phyloP scores from a whole-genome alignment of 2,888 invertebrate species.

The Napeogenes sylphis region DNA sequence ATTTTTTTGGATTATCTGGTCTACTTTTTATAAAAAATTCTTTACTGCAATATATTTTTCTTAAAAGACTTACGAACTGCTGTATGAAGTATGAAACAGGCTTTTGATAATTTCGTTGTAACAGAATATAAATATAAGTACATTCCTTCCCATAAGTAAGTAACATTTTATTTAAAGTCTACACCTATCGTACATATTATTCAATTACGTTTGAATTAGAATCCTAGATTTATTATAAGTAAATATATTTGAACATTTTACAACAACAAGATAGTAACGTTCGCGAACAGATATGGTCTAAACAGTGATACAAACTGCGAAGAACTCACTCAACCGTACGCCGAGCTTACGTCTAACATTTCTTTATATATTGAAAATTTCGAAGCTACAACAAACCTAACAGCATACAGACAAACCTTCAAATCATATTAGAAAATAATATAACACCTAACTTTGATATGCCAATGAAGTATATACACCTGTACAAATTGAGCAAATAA shows the following conservation, averaged over 20 bases:
- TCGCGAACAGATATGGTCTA: constrained; percentile 35
- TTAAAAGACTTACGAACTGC: no score
- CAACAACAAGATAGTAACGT: constrained; percentile 66
- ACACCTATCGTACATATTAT: constrained; percentile 48
- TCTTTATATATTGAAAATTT: constrained; percentile 8
- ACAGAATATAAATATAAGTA: constrained; percentile 22
- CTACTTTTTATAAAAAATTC: no score
- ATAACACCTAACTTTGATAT: constrained; percentile 53
- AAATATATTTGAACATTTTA: constrained; percentile 69
- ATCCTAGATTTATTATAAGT: constrained; percentile 54
- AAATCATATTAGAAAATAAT: constrained; percentile 6
- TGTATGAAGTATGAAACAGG: no score
- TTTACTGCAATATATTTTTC: no score
- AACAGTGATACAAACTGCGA: constrained; percentile 13
- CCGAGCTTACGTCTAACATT: constrained; percentile 8
- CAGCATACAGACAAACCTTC: constrained; percentile 16
- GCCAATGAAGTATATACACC: constrained; percentile 66
- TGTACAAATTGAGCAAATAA: constrained; percentile 46
- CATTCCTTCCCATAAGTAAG: constrained; percentile 59
- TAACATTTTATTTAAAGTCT: constrained; percentile 53
- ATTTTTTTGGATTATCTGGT: no score
- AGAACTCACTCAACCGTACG: constrained; percentile 14
- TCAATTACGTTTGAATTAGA: constrained; percentile 45
- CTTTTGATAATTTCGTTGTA: no score
- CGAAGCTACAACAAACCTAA: constrained; percentile 7